phyloP scores from a whole-genome alignment of 2,113 vertebrate species.

The Gobiocypris rarus region DNA sequence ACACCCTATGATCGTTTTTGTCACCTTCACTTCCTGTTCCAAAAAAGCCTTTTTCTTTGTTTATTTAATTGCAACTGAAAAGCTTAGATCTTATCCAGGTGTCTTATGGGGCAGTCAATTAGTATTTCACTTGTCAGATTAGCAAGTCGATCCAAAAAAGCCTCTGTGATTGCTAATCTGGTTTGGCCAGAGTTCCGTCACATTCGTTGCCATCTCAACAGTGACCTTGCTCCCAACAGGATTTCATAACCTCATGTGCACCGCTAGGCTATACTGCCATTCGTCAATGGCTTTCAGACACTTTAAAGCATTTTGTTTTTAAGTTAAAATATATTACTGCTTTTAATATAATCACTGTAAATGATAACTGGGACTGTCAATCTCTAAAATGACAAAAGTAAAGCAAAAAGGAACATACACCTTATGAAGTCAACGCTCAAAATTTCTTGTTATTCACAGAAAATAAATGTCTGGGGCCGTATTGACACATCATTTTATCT shows the following conservation, averaged over 20 bases:
- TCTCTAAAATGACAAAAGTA: neutral
- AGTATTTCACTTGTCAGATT: slow-evolving; percentile 56
- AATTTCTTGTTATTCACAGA: too few species aligned
- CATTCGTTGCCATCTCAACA: slow-evolving; percentile 49
- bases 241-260: slow-evolving; percentile 30
- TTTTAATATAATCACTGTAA: neutral
- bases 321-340: too few species aligned
- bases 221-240: slow-evolving; percentile 48
- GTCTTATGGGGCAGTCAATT: slow-evolving; percentile 42
- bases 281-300: neutral
- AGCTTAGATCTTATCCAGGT: slow-evolving; percentile 34
- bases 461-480: too few species aligned
- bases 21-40: slow-evolving; percentile 38
- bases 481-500: too few species aligned
- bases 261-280: neutral
- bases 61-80: slow-evolving; percentile 38
- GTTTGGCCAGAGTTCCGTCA: slow-evolving; percentile 55
- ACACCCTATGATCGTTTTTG: slow-evolving; percentile 34
- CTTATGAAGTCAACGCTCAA: too few species aligned
- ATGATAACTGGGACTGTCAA: neutral
- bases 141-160: slow-evolving; percentile 43
- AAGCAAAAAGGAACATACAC: neutral
- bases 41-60: neutral
- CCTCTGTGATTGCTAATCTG: slow-evolving; percentile 51
- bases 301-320: neutral